Conservation (phyloP, 2,888 invertebrate genomes). For the Troglohyphantes excavatus region DNA sequence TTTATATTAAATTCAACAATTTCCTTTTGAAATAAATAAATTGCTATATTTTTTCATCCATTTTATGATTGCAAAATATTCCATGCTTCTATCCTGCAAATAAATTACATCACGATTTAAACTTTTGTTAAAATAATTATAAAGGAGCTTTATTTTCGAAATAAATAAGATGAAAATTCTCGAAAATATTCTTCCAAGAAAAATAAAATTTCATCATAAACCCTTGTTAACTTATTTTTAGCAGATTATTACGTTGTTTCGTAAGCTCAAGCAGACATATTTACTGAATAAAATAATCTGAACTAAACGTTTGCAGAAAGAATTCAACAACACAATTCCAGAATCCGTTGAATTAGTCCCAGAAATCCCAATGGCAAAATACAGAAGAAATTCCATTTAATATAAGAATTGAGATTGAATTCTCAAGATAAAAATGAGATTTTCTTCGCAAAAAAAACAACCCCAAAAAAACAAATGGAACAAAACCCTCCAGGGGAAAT, state of each 20-base stretch:
- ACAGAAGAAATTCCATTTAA: constrained; percentile 3
- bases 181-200: too few relatives aligned
- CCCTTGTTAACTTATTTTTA: neutral
- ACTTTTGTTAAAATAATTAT: too few relatives aligned
- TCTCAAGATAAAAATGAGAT: neutral
- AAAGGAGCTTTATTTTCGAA: too few relatives aligned
- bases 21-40: too few relatives aligned
- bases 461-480: constrained; percentile 3
- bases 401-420: constrained; percentile 9
- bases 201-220: too few relatives aligned
- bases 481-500: neutral
- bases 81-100: too few relatives aligned
- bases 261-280: neutral
- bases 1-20: too few relatives aligned
- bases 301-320: too few relatives aligned
- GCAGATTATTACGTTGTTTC: neutral
- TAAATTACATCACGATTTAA: too few relatives aligned
- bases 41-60: too few relatives aligned
- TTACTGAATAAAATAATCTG: neutral
- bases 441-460: neutral
- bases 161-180: too few relatives aligned
- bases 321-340: neutral
- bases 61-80: too few relatives aligned
- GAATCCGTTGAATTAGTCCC: neutral
- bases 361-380: neutral